These are phyloP conservation scores for Anarhynchus alexandrinus DNA, from an alignment of 2,113 vertebrate genomes.

Conservation along the genomic window DNA sequence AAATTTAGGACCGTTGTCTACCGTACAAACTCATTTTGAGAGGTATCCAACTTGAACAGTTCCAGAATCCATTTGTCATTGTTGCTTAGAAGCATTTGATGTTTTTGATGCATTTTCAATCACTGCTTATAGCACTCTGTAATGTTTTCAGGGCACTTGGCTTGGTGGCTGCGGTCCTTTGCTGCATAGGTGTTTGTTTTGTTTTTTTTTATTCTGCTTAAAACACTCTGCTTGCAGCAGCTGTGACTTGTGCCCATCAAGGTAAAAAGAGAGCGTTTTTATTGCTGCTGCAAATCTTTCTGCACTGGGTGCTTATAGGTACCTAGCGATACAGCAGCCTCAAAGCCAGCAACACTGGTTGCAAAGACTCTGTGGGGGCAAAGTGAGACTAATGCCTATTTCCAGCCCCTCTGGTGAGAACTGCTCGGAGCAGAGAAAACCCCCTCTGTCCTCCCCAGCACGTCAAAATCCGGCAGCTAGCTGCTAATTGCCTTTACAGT, in stretches of 20 bases:
- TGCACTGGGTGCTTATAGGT: background rate
- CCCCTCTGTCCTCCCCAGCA: constrained; percentile 31
- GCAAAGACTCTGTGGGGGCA: constrained; percentile 9
- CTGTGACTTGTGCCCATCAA: background rate
- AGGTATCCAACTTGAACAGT: constrained; percentile 13
- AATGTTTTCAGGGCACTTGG: background rate
- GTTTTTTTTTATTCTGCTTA: background rate
- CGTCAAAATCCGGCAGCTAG: constrained; percentile 54
- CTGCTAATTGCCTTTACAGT: constrained; percentile 63
- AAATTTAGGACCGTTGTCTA: constrained; percentile 27
- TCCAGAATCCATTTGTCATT: constrained; percentile 8
- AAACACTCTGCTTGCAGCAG: background rate
- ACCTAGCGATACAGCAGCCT: background rate
- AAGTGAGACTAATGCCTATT: constrained; percentile 42
- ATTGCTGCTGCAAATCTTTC: constrained; percentile 43
- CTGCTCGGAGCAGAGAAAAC: constrained; percentile 41
- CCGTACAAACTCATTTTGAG: background rate
- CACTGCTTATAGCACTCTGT: background rate
- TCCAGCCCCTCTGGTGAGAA: constrained; percentile 39
- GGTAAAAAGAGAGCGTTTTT: constrained; percentile 2
- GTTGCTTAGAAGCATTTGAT: background rate
- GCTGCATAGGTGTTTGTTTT: background rate
- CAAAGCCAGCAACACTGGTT: background rate
- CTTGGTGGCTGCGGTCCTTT: background rate
- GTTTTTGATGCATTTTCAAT: constrained; percentile 27